Conservation (phyloP, 2,888 invertebrate species). For the Zygaena filipendulae region DNA sequence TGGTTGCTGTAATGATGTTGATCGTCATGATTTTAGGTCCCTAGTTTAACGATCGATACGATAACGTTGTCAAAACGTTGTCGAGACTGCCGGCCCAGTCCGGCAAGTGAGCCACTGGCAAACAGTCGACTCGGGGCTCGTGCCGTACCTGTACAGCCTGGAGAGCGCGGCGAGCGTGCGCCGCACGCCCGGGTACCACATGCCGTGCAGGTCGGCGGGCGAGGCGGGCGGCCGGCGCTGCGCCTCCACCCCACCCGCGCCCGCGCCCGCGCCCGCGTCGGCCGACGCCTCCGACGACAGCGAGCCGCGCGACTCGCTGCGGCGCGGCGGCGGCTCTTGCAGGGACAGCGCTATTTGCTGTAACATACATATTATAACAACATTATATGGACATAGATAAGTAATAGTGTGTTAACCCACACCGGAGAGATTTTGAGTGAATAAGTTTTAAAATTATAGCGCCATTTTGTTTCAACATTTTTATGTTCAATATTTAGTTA, state of each 20-base stretch:
- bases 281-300: slow-evolving; percentile 74
- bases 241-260: slow-evolving; percentile 62
- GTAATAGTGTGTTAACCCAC: too few species aligned
- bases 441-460: too few species aligned
- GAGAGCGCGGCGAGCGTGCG: slow-evolving; percentile 95
- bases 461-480: too few species aligned
- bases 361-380: too few species aligned
- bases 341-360: slow-evolving; percentile 74
- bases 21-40: too few species aligned
- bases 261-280: slow-evolving; percentile 79
- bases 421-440: too few species aligned
- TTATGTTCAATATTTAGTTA: too few species aligned
- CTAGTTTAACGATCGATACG: too few species aligned
- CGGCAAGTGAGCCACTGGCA: background rate
- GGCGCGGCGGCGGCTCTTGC: slow-evolving; percentile 65
- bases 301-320: slow-evolving; percentile 77
- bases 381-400: too few species aligned
- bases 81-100: too few species aligned
- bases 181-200: slow-evolving; percentile 99
- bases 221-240: slow-evolving; percentile 68
- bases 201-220: slow-evolving; percentile 96
- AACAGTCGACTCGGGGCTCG: slow-evolving; percentile 20
- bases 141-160: slow-evolving; percentile 73
- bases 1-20: too few species aligned
- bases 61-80: too few species aligned